These are phyloP conservation scores for Eurypyga helias DNA, from an alignment of 2,113 vertebrate species.

Conservation along the genomic window DNA sequence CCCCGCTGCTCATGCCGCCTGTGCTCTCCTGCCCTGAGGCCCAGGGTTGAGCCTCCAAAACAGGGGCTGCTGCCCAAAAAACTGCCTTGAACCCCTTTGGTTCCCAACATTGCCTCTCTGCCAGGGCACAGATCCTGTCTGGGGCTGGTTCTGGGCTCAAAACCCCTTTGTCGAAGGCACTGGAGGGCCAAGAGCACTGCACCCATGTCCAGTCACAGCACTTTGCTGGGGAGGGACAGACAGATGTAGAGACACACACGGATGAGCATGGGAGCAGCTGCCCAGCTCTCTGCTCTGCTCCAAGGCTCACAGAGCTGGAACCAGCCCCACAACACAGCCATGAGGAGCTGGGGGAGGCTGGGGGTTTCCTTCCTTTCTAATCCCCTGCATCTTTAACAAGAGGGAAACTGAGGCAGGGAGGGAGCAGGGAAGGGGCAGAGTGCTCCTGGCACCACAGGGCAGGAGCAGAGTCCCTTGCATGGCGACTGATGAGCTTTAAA, in stretches of 20 bases:
- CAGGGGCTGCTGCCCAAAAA: neutral
- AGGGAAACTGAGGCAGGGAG: neutral
- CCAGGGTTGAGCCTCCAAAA: neutral
- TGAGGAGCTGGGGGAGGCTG: neutral
- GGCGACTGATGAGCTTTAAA: neutral
- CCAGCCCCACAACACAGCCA: neutral
- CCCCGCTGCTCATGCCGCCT: neutral
- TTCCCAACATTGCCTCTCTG: neutral
- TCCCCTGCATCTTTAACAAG: neutral
- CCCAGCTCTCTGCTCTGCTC: neutral
- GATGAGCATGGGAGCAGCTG: neutral
- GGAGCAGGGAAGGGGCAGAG: neutral
- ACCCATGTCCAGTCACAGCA: neutral
- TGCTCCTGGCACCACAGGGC: fast-evolving
- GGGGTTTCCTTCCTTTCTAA: neutral
- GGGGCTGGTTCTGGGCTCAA: neutral
- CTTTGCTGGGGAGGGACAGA: neutral
- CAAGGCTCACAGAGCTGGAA: neutral
- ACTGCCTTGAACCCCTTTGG: fast-evolving
- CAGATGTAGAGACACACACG: fast-evolving
- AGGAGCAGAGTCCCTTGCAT: neutral
- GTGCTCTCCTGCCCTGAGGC: neutral
- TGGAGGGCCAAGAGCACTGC: neutral
- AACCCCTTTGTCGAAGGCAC: neutral
- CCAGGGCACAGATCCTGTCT: neutral